Evolutionary conservation across 2,888 invertebrate species (phyloP), one percentile per base, ranked within the genome.

Genomic region (Synanthedon vespiformis): DNA sequence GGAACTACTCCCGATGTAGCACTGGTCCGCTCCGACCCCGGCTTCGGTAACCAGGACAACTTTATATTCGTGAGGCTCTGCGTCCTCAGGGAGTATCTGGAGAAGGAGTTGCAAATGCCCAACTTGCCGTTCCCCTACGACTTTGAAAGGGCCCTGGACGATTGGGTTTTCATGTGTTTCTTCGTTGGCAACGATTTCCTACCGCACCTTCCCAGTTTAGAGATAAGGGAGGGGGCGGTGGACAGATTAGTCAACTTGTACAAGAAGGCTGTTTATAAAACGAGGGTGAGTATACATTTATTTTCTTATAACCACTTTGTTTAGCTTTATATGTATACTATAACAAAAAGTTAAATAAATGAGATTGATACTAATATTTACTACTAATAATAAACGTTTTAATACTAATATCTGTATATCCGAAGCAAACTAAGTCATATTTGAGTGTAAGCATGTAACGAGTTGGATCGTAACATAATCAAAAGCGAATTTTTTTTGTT

Each of bases 141-240:
- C 72, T 95, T 99, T 76, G 99, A 99, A 68, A 87, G 99, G 53
- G 97, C 93, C 0, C 77, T 99, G 13, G 99, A 99, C 72, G 99
- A 99, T 82, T 99, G 99, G 99, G 99, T 94, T 4, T 93, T 93
- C 69, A 98, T 99, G 97, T 99, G 99, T 74, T 99, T 99, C 88
- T 99, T 99, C 81, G 98, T 99, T 52, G 99, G 99, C 50, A 99
- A 99, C 73, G 99, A 99, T 84, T 99, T 99, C 75, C 80, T 99
- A 64, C 99, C 99, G 0, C 99, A 99, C 88, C 89, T 99, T 60
- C 99, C 99, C 4, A 98, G 98, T 51, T 84, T 99, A 62, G 99
- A 99, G 89, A 99, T 99, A 69, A 89, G 98, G 50, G 98, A 99
- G 86, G 95, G 95, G 0, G 98, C 99, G 0, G 98, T 99, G 50